Conservation (phyloP, 2,113 vertebrate species). For the Synchiropus splendidus region DNA sequence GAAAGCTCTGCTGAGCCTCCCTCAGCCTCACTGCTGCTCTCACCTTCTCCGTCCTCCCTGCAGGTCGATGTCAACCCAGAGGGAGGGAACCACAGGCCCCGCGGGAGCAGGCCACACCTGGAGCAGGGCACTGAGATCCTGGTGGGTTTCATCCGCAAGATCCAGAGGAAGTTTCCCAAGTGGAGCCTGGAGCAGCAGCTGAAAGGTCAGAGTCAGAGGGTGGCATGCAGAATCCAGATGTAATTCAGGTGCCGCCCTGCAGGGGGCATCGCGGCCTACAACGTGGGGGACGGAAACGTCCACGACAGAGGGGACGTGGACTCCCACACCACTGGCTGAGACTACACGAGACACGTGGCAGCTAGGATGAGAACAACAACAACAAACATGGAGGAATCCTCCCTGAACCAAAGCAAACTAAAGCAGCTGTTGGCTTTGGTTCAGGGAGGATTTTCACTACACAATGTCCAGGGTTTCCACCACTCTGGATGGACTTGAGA, state of each 20-base stretch:
- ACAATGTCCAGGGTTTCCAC: too few relatives aligned
- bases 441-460: too few relatives aligned
- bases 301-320: not conserved
- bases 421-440: too few relatives aligned
- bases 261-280: conserved; percentile 44
- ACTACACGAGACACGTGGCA: conserved; percentile 44
- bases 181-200: conserved; percentile 23
- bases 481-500: too few relatives aligned
- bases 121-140: conserved; percentile 17
- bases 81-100: conserved; percentile 3
- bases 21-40: not conserved
- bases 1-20: not conserved
- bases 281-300: conserved; percentile 11
- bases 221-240: too few relatives aligned
- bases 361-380: too few relatives aligned
- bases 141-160: not conserved
- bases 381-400: too few relatives aligned
- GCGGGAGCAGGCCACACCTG: conserved; percentile 25
- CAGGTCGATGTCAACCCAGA: conserved; percentile 30
- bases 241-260: not conserved
- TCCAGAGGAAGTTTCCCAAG: not conserved
- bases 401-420: too few relatives aligned
- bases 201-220: conserved; percentile 33
- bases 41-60: not conserved
- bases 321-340: conserved; percentile 11